Evolutionary conservation across 2,797 vertebrate species (phyloP).

Genomic region (Helicolenus hilgendorfi): DNA sequence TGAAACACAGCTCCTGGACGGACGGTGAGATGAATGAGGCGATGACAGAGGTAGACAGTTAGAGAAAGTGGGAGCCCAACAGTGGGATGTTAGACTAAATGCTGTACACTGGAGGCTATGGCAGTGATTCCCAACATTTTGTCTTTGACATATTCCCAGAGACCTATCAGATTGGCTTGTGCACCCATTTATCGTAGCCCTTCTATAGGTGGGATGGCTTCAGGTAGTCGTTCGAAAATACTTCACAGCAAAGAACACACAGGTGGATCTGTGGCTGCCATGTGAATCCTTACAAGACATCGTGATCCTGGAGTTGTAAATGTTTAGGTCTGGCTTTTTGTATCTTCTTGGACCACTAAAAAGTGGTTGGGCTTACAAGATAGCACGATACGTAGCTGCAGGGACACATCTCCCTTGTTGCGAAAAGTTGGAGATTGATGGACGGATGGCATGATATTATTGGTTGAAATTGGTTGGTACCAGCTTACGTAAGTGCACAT

Average conservation of each 20-base stretch:
- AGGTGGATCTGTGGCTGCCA: not conserved
- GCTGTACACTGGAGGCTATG: not conserved
- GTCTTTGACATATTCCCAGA: not conserved
- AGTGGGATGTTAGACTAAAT: not conserved
- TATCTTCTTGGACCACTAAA: not conserved
- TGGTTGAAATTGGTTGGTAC: not conserved
- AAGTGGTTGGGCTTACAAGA: not conserved
- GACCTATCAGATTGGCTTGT: not conserved
- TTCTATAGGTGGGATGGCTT: not conserved
- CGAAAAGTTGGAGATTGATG: not conserved
- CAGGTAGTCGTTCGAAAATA: not conserved
- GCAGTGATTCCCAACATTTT: not conserved
- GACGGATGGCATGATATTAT: not conserved
- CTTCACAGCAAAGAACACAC: not conserved
- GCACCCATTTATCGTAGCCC: not conserved
- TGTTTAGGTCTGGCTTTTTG: not conserved
- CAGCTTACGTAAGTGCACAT: not conserved
- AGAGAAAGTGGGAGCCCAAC: slow-evolving; percentile 4
- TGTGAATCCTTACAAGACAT: not conserved
- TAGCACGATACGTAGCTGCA: too few relatives aligned
- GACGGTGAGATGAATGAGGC: slow-evolving; percentile 35
- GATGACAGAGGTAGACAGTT: slow-evolving; percentile 20
- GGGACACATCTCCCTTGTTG: too few relatives aligned
- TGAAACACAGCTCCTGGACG: slow-evolving; percentile 37
- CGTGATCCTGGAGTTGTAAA: not conserved